Percentiles rank a stretch among this genome's conserved stretches.
Conservation (phyloP, 2,888 invertebrate species). For the Caenorhabditis uteleia region DNA sequence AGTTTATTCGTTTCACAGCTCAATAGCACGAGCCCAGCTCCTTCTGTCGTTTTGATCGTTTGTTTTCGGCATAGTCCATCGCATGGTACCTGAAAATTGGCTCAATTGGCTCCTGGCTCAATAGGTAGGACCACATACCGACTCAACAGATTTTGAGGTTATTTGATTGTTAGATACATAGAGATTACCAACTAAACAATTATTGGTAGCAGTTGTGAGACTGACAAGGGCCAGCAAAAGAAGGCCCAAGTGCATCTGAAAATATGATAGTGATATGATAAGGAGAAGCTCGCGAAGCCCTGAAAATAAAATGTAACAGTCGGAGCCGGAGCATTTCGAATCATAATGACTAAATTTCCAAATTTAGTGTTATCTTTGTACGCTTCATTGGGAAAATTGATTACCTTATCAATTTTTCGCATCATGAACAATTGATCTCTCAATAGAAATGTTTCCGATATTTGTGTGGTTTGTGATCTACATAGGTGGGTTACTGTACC, state of each 20-base stretch:
- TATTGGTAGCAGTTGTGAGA: slow-evolving; percentile 24
- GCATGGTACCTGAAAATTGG: slow-evolving; percentile 33
- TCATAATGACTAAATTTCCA: too few relatives aligned
- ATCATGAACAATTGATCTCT: too few relatives aligned
- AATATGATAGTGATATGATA: not conserved
- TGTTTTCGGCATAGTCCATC: slow-evolving; percentile 39
- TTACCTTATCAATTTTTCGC: too few relatives aligned
- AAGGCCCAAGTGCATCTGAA: slow-evolving; percentile 54
- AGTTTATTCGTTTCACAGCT: slow-evolving; percentile 43
- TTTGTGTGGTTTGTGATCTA: too few relatives aligned
- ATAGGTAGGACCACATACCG: slow-evolving; percentile 5
- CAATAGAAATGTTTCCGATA: too few relatives aligned
- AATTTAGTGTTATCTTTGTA: too few relatives aligned
- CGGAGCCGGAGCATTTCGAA: too few relatives aligned
- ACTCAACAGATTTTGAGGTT: slow-evolving; percentile 35
- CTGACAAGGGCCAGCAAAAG: slow-evolving; percentile 42
- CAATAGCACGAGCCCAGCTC: slow-evolving; percentile 31
- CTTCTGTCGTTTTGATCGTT: slow-evolving; percentile 8
- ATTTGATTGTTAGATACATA: slow-evolving; percentile 36
- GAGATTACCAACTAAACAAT: slow-evolving; percentile 47
- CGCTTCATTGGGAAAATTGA: too few relatives aligned
- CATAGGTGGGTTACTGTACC: too few relatives aligned
- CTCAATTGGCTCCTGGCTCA: not conserved
- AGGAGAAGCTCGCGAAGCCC: too few relatives aligned
- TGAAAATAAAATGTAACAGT: too few relatives aligned